A percentile compares a stretch with the other conserved stretches of the same genome.
Evolutionary conservation across 1,140 invertebrate species (phyloP).

Genomic region (Tenebrio molitor): DNA sequence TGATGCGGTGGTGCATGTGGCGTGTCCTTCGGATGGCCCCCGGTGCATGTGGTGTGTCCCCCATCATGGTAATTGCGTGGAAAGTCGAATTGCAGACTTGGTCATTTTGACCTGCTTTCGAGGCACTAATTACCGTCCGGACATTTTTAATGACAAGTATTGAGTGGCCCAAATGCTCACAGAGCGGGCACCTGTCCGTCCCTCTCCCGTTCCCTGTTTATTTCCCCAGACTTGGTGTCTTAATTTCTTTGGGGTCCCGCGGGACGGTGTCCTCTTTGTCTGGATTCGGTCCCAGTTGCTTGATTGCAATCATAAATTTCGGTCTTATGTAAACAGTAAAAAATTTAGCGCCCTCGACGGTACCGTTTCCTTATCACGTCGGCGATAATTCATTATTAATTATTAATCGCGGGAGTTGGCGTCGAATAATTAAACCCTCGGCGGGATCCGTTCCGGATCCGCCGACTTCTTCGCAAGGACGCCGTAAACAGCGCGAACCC

Average conservation of each 20-base stretch:
- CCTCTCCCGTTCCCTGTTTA: too few relatives aligned
- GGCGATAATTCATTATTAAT: conserved; percentile 33
- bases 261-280: background rate
- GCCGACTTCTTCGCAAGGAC: background rate
- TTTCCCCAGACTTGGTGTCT: background rate
- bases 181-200: too few relatives aligned
- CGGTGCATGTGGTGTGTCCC: background rate
- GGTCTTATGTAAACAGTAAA: conserved; percentile 4
- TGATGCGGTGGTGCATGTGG: background rate
- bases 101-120: conserved; percentile 26
- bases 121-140: conserved; percentile 5
- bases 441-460: background rate
- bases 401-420: conserved; percentile 8
- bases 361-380: conserved; percentile 10
- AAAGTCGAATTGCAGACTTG: conserved; percentile 14
- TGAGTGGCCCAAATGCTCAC: conserved; percentile 22
- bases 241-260: background rate
- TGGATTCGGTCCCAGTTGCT: background rate
- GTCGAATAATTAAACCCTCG: conserved; percentile 8
- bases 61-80: conserved; percentile 27
- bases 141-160: conserved; percentile 32
- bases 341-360: conserved; percentile 8
- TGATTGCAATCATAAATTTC: conserved; percentile 8
- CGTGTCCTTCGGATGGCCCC: background rate
- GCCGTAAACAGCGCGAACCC: too few relatives aligned